Base-by-base conservation (phyloP, 2,888 invertebrate genomes). In the Polylopha cassiicola region DNA sequence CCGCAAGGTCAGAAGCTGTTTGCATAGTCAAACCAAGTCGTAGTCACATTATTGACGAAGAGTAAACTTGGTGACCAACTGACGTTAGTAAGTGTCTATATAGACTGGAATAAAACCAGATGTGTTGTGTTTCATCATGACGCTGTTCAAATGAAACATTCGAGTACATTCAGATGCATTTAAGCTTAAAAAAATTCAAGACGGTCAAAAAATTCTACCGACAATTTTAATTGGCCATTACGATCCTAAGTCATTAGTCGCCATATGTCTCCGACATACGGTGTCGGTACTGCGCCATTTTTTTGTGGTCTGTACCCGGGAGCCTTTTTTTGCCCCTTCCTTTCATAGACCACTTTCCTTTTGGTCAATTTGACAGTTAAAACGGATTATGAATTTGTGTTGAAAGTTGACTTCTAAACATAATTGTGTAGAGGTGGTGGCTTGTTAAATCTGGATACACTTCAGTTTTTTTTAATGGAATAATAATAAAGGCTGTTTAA, bases 331-430 rank as follows among this genome's bases (percentile, higher is more conserved):
- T 44, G 27, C 22, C n/a, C 23, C 4, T 9, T 27, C 27, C 55
- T 48, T 58, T 70, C 66, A 56, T 61, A 48, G 63, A 68, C 63
- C 63, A 68, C 67, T 73, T 65, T 68, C 64, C 55, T 72, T 36
- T 57, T 59, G 67, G 65, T 65, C 73, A 62, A 73, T 73, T 71
- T 66, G 46, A 53, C 59, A 43, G 49, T 61, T 53, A 50, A 53
- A 58, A 58, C 56, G 48, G 39, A 37, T 39, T 53, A 48, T 38
- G 47, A 37, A 46, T 46, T 44, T 48, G 51, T 47, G 52, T 30
- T 36, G 23, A 13, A 29, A 51, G 45, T 56, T 55, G 50, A 38
- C 36, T 51, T 48, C 52, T 39, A 32, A 55, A 55, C 53, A 39
- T 28, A 39, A 50, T 53, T 47, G 38, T 52, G 37, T 47, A 8